Evolutionary conservation across 2,797 vertebrate species (phyloP), one percentile per base, ranked within the genome.

Genomic region (Taenioides sp.): DNA sequence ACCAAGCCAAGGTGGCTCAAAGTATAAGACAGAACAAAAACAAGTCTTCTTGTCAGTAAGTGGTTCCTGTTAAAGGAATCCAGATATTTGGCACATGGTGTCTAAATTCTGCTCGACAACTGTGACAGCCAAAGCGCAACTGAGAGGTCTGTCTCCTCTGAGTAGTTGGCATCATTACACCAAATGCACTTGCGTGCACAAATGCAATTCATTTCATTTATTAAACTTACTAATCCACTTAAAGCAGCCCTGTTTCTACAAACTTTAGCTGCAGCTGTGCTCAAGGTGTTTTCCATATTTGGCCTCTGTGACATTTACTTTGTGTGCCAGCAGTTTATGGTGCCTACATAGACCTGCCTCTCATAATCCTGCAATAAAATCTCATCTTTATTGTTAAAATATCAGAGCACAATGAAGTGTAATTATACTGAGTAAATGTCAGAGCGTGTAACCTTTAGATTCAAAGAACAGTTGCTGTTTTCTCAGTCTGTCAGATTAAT

Each of bases 61-160:
- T 55, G 40, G 65, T 68, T 80, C 76, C 81, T 80, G 73, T 84
- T 83, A 85, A 78, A 87, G 77, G 80, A 76, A 75, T 69, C 52
- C 61, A 73, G 72, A 80, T 81, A 81, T 85, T 86, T 88, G 83
- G 83, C 78, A 84, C 73, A 71, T 63, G 63, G 64, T 20, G 70
- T 84, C 77, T 81, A 87, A 87, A 88, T 91, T 87, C 80, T 71
- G 77, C 67, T 74, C 86, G 86, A 88, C 90, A 87, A 82, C 77
- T 77, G 73, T 78, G 82, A 79, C 73, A 72, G 80, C 65, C 80
- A 73, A 74, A 84, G 83, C 71, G 28, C 80, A 80, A 86, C 80
- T 72, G 81, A 84, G 62, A 72, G 50, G 66, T 74, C 14, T 68
- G 76, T 86, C 79, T 77, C 74, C 72, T 77, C 71, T 60, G 73